These are phyloP conservation scores for Hoplias malabaricus DNA, from an alignment of 2,113 vertebrate species.

Conservation along the genomic window DNA sequence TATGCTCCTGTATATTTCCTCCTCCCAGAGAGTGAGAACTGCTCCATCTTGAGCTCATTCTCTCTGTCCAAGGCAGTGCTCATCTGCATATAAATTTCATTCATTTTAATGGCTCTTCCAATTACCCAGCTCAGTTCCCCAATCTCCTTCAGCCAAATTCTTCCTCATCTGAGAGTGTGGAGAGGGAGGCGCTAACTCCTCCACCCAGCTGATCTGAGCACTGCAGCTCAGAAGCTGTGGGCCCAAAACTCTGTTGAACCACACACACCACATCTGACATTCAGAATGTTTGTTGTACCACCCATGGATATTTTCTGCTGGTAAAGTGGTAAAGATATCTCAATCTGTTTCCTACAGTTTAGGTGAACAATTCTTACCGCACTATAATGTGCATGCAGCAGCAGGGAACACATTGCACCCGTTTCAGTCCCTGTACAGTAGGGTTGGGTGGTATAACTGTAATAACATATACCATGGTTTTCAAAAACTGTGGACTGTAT, in stretches of 20 bases:
- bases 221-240: neutral
- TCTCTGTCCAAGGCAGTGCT: conserved; percentile 15
- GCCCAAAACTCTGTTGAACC: neutral
- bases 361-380: neutral
- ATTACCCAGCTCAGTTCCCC: conserved; percentile 45
- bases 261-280: neutral
- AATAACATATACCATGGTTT: too few species aligned
- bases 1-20: conserved; percentile 9
- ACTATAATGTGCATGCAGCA: neutral
- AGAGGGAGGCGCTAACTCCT: conserved; percentile 1
- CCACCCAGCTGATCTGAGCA: conserved; percentile 30
- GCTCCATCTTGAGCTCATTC: conserved; percentile 16
- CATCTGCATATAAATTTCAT: conserved; percentile 52
- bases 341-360: neutral
- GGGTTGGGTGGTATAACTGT: conserved; percentile 6
- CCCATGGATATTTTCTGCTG: neutral
- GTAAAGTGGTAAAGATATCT: conserved; percentile 1
- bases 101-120: conserved; percentile 46
- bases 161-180: conserved; percentile 12
- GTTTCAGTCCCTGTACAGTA: neutral
- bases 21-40: conserved; percentile 26
- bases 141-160: conserved; percentile 22
- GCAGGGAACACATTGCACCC: neutral
- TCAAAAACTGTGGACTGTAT: too few species aligned
- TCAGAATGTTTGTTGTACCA: neutral